Base-by-base conservation (phyloP, 2,888 invertebrate species). In the Drosophila merina region DNA sequence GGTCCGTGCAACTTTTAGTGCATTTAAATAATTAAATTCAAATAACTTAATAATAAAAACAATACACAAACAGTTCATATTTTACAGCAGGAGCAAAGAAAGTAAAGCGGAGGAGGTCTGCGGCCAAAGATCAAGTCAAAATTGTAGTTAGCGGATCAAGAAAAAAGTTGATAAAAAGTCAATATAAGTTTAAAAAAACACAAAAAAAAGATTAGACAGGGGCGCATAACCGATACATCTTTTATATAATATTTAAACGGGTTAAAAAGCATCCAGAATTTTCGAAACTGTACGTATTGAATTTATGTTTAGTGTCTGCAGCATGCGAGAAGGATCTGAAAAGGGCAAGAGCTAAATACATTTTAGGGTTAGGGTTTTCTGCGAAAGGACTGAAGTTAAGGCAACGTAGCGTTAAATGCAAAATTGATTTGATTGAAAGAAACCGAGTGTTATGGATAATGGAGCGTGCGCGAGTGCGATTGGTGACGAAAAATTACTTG, bases 301-400 rank as follows among this genome's bases (percentile, higher is more conserved):
- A 73, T 87, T 87, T 82, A 81, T 73, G 86, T 86, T 86, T 75
- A 84, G 78, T 84, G 87, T 84, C 78, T 63, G 71, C 75, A 67
- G 63, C 66, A 78, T 64, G 64, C 64, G 56, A 44, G 20, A 20
- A 20, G 55, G 57, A 72, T 49, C 66, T 55, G 63, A 64, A 42
- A 62, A 50, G 48, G 64, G 70, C 63, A 60, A 78, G 80, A 83
- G 75, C 80, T 82, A 76, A 83, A 74, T 86, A 81, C 86, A 78
- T 80, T 79, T 77, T 88, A 84, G 88, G 88, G 74, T 87, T 87
- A 84, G 84, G 82, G 8, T 88, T 84, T 84, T 84, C 85, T 88
- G 84, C 86, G 83, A 89, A 90, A 86, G 90, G 89, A 89, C 90
- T 89, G 89, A 89, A 88, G 82, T 88, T 87, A 89, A 89, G 90